Percentiles rank a stretch among this genome's conserved stretches.
These are phyloP conservation scores for Amorpha juglandis DNA, from an alignment of 2,888 invertebrate genomes.

Conservation along the genomic window DNA sequence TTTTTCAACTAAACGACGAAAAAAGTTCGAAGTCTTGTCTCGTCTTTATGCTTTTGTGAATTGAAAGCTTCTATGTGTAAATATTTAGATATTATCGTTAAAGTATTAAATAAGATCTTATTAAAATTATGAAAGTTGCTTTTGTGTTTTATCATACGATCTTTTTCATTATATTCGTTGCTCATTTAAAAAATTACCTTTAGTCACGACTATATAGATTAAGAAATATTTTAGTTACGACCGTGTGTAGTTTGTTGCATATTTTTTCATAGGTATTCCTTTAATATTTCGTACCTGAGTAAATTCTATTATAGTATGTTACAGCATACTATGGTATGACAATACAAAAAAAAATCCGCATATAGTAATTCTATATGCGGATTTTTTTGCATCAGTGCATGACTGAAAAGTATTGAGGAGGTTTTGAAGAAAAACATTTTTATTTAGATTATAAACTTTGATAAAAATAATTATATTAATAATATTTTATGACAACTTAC, in stretches of 20 bases:
- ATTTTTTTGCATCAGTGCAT: too few relatives aligned
- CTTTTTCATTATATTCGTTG: neutral
- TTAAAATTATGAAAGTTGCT: conserved; percentile 35
- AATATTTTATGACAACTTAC: conserved; percentile 85
- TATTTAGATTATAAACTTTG: conserved; percentile 86
- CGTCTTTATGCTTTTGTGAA: conserved; percentile 57
- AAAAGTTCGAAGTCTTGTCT: conserved; percentile 26
- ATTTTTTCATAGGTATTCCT: neutral
- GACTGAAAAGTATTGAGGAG: conserved; percentile 52
- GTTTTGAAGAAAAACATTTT: conserved; percentile 85
- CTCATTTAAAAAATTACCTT: neutral
- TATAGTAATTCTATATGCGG: too few relatives aligned
- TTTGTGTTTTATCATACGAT: conserved; percentile 6
- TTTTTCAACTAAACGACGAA: neutral
- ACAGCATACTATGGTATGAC: too few relatives aligned
- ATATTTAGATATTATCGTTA: conserved; percentile 58
- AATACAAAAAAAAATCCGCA: too few relatives aligned
- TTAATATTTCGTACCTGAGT: neutral
- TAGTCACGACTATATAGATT: conserved; percentile 6
- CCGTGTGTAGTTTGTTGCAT: too few relatives aligned
- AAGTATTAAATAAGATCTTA: conserved; percentile 38
- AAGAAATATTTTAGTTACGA: neutral
- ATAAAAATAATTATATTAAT: conserved; percentile 85
- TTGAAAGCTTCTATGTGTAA: conserved; percentile 64
- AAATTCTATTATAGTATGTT: too few relatives aligned